Conservation (phyloP, 2,888 invertebrate genomes). For the Pteria penguin region DNA sequence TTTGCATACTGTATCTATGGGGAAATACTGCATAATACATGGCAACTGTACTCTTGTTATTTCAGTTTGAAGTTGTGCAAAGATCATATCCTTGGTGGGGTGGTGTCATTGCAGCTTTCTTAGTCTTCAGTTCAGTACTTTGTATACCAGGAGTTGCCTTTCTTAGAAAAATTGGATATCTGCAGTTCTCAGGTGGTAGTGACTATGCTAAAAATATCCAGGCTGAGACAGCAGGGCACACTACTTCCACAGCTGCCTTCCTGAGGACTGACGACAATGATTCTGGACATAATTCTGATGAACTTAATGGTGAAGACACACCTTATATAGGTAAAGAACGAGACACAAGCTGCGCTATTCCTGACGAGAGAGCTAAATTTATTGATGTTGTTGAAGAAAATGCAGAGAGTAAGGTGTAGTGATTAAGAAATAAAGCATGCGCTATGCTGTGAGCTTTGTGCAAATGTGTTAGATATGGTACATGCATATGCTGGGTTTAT, state of each 20-base stretch:
- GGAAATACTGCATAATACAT: too few relatives aligned
- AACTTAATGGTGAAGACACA: slow-evolving; percentile 36
- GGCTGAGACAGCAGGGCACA: slow-evolving; percentile 60
- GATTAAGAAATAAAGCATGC: too few relatives aligned
- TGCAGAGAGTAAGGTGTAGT: slow-evolving; percentile 9
- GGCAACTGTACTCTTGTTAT: too few relatives aligned
- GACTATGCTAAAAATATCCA: slow-evolving; percentile 61
- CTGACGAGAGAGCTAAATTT: slow-evolving; percentile 26
- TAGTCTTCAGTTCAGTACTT: slow-evolving; percentile 64
- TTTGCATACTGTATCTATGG: too few relatives aligned
- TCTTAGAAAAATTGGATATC: slow-evolving; percentile 56
- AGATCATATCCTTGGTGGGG: slow-evolving; percentile 67
- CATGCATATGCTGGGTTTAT: too few relatives aligned
- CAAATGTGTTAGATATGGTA: too few relatives aligned
- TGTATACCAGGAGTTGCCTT: slow-evolving; percentile 70
- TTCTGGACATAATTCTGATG: slow-evolving; percentile 58
- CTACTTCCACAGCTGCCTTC: slow-evolving; percentile 64
- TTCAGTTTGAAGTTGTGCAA: slow-evolving; percentile 45
- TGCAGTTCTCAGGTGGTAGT: slow-evolving; percentile 49
- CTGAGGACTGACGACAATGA: slow-evolving; percentile 59
- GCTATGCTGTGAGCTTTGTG: too few relatives aligned
- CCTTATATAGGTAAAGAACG: slow-evolving; percentile 6
- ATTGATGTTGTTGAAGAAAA: background rate
- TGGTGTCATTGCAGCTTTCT: slow-evolving; percentile 52
- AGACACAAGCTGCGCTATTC: slow-evolving; percentile 42